phyloP scores from a whole-genome alignment of 2,888 invertebrate species.

The Phasia obesa region DNA sequence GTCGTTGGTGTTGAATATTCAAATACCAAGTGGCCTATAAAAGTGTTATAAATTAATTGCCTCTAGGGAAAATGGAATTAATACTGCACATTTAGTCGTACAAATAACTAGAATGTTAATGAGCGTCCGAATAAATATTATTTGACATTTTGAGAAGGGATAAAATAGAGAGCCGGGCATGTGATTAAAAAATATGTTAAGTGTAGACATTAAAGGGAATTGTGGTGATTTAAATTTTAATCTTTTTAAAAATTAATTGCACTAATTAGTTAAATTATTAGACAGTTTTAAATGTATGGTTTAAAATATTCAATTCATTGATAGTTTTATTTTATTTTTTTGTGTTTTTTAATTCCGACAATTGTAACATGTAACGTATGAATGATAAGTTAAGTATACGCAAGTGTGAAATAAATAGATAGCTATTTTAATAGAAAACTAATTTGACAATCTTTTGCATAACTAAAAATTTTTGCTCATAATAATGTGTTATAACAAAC shows the following conservation, averaged over 20 bases:
- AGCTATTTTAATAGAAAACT: too few relatives aligned
- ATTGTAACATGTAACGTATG: too few relatives aligned
- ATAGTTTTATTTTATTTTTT: background rate
- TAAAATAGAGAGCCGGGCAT: conserved; percentile 38
- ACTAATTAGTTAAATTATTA: background rate
- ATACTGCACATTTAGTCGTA: background rate
- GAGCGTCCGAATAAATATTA: conserved; percentile 22
- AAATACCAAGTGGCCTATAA: conserved; percentile 69
- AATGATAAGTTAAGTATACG: too few relatives aligned
- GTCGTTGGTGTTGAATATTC: conserved; percentile 58
- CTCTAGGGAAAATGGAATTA: conserved; percentile 49
- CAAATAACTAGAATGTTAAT: conserved; percentile 27
- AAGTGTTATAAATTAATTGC: conserved; percentile 69
- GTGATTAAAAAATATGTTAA: conserved; percentile 23
- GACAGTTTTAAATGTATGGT: background rate
- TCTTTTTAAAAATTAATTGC: conserved; percentile 37
- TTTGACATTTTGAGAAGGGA: background rate
- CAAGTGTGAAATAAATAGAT: too few relatives aligned
- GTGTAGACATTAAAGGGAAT: conserved; percentile 34
- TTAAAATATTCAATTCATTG: background rate
- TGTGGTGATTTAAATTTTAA: conserved; percentile 24
- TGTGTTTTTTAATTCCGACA: background rate
- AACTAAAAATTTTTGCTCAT: too few relatives aligned
- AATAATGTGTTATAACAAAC: too few relatives aligned
- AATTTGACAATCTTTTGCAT: too few relatives aligned